Percentiles rank a stretch among this genome's conserved stretches.
Conservation (phyloP, 2,888 invertebrate genomes). For the Arenicola marina region DNA sequence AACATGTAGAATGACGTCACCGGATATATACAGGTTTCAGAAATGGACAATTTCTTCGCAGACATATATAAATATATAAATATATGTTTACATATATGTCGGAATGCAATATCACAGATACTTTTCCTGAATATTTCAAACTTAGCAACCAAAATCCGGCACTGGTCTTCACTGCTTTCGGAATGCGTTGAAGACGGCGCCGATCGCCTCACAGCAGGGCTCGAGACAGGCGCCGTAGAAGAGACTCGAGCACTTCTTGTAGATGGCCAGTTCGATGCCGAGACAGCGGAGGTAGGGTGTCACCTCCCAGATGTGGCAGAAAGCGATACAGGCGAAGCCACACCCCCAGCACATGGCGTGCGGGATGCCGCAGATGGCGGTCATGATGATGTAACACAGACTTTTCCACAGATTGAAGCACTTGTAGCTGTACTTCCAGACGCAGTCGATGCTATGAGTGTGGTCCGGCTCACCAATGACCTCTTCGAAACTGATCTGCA, state of each 20-base stretch:
- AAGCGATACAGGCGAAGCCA: conserved; percentile 64
- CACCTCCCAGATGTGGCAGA: conserved; percentile 60
- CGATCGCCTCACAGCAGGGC: conserved; percentile 36
- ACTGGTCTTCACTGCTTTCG: no score
- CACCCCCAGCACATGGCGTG: conserved; percentile 68
- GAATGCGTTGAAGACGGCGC: conserved; percentile 32
- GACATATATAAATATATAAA: no score
- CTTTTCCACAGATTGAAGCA: conserved; percentile 71
- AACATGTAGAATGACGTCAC: no score
- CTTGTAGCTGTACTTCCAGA: conserved; percentile 71
- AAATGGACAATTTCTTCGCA: no score
- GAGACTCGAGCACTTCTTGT: conserved; percentile 24
- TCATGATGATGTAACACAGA: conserved; percentile 71
- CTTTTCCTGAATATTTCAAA: no score
- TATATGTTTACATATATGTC: no score
- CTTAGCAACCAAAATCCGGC: no score
- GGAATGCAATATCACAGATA: no score
- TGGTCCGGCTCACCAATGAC: conserved; percentile 44
- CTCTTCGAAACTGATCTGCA: conserved; percentile 64
- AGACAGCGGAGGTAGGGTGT: conserved; percentile 36
- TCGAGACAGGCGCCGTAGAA: conserved; percentile 31
- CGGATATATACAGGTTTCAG: no score
- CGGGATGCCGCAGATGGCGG: conserved; percentile 71
- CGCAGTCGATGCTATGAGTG: conserved; percentile 66
- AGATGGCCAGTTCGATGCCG: conserved; percentile 42